Base-by-base conservation (phyloP, 2,888 invertebrate genomes). In the Heteromyza rotundicornis region DNA sequence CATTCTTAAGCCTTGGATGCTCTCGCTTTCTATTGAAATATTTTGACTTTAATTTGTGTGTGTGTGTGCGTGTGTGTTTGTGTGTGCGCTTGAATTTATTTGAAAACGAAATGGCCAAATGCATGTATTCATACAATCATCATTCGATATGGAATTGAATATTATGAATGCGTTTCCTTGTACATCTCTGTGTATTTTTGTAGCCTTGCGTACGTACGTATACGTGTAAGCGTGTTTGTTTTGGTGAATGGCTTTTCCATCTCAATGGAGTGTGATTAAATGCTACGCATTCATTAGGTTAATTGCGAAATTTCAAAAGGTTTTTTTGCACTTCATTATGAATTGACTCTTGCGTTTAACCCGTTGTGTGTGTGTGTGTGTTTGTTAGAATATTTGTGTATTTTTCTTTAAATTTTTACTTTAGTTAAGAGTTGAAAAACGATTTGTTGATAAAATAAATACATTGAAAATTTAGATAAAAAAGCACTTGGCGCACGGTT, bases 271-370 rank as follows among this genome's bases (percentile, higher is more conserved):
- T 50, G 10, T 50, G 19, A 50, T 50, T 50, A 50, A 5, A 50
- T 50, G 50, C 10, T 22, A 20, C n/a, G 22, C 5, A 50, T 12
- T 50, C 50, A 50, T 50, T 50, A 50, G 50, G 50, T 50, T 50
- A 50, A 50, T 50, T 50, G 50, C 50, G 23, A 50, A 50, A 23
- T 23, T 50, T 19, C 20, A 12, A 50, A 50, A 50, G 50, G 50
- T 19, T 50, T 50, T n/a, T n/a, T 19, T 50, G 47, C 47, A 47
- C 47, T 47, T 47, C 47, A 47, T 47, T 47, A 47, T 17, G 14
- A 47, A 47, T 16, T 17, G 47, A 47, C n/a, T 47, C n/a, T 17
- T 7, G 47, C 47, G n/a, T 17, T 16, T 47, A 47, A 7, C 19
- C n/a, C n/a, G n/a, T n/a, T n/a, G n/a, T n/a, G n/a, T n/a, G n/a